Base-by-base conservation (phyloP, 1,140 invertebrate species). In the Eurosta solidaginis region DNA sequence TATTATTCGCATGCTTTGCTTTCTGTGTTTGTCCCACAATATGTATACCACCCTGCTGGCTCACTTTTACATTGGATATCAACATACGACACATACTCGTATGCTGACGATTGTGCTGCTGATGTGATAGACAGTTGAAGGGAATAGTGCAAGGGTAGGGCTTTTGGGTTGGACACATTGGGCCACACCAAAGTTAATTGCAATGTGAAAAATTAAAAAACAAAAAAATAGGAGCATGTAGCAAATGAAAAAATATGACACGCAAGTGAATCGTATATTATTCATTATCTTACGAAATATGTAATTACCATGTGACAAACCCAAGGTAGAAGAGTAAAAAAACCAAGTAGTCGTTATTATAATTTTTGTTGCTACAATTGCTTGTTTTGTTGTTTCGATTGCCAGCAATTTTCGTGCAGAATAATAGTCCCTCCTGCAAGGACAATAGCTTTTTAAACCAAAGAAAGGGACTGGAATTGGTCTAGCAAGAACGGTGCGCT, bases 261-360 rank as follows among this genome's bases (percentile, higher is more conserved):
- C 33, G 59, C 40, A 36, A 68, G 59, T n/a, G 33, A 68, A 68
- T 68, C 59, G 59, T 68, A 68, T 40, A 68, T 68, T 40, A 68
- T 68, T 68, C 40, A 68, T 68, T 68, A 68, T 68, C 59, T 68
- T 40, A 14, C 36, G 59, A 68, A 68, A 68, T 68, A n/a, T n/a
- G n/a, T n/a, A 68, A 68, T 68, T 68, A 36, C 59, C n/a, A 68
- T 68, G 40, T 68, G 59, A 22, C 59, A 68, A 20, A 36, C 4
- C 14, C n/a, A n/a, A n/a, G n/a, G n/a, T n/a, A n/a, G n/a, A n/a
- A n/a, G n/a, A n/a, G n/a, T n/a, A n/a, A n/a, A n/a, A n/a, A n/a
- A n/a, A n/a, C n/a, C n/a, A n/a, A n/a, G n/a, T n/a, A n/a, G n/a
- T n/a, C n/a, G n/a, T n/a, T n/a, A n/a, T n/a, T n/a, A n/a, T n/a